phyloP scores from a whole-genome alignment of 2,113 vertebrate genomes.

The Mesoclemmys tuberculata region DNA sequence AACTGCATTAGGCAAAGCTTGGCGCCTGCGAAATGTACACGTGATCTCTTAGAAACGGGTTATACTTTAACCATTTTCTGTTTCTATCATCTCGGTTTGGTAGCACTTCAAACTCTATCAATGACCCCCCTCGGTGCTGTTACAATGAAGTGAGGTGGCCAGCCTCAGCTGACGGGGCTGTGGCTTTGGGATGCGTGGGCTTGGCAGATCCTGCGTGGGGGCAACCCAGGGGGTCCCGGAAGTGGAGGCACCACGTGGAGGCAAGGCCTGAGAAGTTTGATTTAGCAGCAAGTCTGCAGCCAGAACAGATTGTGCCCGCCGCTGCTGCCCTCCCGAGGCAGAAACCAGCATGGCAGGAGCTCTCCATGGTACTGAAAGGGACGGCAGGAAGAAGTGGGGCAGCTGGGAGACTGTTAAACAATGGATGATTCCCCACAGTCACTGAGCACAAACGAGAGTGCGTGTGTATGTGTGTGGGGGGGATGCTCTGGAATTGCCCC shows the following conservation, averaged over 20 bases:
- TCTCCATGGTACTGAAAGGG: background rate
- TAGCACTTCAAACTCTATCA: background rate
- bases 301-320: background rate
- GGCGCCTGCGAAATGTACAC: background rate
- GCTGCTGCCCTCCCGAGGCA: background rate
- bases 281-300: background rate
- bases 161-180: background rate
- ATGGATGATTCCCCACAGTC: slow-evolving; percentile 16
- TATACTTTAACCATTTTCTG: background rate
- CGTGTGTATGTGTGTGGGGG: background rate
- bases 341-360: background rate
- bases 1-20: background rate
- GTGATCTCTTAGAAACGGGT: background rate
- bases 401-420: slow-evolving; percentile 67
- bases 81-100: background rate
- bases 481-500: background rate
- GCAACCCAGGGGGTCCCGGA: background rate
- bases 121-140: background rate
- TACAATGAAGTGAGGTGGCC: background rate
- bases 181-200: background rate
- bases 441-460: background rate
- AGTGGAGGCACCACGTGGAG: background rate
- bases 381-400: slow-evolving; percentile 67
- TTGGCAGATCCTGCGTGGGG: background rate
- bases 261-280: background rate